phyloP scores from a whole-genome alignment of 64 coral and sea anemone species.

The Acropora tenuis region DNA sequence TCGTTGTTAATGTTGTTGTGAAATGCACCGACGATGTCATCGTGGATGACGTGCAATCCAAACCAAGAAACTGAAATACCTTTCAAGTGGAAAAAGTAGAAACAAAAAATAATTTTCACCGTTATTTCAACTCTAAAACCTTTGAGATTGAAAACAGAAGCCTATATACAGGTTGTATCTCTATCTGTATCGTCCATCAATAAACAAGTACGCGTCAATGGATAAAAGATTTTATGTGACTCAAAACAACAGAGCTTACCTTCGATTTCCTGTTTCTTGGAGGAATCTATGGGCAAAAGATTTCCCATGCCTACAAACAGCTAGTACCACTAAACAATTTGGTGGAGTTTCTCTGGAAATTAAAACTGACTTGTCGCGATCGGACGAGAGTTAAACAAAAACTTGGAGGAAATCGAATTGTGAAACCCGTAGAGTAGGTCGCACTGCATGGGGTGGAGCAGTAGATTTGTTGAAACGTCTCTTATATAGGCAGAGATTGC shows the following conservation, averaged over 20 bases:
- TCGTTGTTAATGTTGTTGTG: too few relatives aligned
- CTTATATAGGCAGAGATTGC: constrained; percentile 10
- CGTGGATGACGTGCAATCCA: neutral
- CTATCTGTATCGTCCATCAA: too few relatives aligned
- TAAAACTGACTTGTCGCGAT: neutral
- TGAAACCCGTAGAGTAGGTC: constrained; percentile 1
- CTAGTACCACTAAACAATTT: neutral
- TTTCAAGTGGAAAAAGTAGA: too few relatives aligned
- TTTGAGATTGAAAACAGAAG: too few relatives aligned
- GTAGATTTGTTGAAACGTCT: neutral
- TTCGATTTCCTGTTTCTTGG: constrained; percentile 88
- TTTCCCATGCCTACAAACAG: constrained; percentile 72
- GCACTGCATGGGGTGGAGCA: constrained; percentile 39
- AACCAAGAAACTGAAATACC: too few relatives aligned
- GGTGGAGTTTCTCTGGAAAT: neutral
- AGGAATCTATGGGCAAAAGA: constrained; percentile 64
- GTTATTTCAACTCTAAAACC: too few relatives aligned
- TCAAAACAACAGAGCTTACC: constrained; percentile 38
- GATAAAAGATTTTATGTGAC: neutral
- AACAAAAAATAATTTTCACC: too few relatives aligned
- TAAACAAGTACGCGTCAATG: neutral
- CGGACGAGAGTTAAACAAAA: neutral
- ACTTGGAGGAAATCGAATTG: neutral
- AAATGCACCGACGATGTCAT: too few relatives aligned
- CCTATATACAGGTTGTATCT: too few relatives aligned